Evolutionary conservation across 2,113 vertebrate species (phyloP).

Genomic region (Dryoscopus gambensis): DNA sequence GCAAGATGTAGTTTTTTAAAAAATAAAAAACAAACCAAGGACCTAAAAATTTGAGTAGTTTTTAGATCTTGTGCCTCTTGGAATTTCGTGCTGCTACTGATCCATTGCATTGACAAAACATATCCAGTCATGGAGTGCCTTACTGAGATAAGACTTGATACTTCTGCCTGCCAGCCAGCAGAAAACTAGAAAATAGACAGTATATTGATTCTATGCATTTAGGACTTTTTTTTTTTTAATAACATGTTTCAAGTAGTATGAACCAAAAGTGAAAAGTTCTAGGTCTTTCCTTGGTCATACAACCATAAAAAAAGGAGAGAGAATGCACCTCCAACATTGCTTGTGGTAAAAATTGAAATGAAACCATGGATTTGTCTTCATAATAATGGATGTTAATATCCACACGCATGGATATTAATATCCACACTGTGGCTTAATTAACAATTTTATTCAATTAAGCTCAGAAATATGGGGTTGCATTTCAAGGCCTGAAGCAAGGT

Average conservation of each 20-base stretch:
- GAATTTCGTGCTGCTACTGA: neutral
- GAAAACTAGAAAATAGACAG: neutral
- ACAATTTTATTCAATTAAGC: neutral
- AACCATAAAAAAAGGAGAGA: neutral
- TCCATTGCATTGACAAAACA: neutral
- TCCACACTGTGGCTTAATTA: neutral
- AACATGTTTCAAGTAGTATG: neutral
- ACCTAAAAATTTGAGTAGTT: neutral
- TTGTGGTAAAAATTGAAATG: neutral
- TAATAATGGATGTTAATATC: neutral
- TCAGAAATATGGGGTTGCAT: neutral
- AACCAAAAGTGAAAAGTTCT: slow-evolving; percentile 8
- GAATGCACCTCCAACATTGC: neutral
- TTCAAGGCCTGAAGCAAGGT: neutral
- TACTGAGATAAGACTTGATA: neutral
- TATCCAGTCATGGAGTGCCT: neutral
- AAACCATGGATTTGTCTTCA: neutral
- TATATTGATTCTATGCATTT: neutral
- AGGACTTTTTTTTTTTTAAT: neutral
- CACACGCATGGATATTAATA: neutral
- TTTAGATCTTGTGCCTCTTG: neutral
- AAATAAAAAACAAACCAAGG: neutral
- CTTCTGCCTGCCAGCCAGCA: neutral
- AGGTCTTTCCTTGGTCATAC: neutral
- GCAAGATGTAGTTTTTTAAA: neutral